Base-by-base conservation (phyloP, 2,113 vertebrate genomes). In the Xyrauchen texanus region DNA sequence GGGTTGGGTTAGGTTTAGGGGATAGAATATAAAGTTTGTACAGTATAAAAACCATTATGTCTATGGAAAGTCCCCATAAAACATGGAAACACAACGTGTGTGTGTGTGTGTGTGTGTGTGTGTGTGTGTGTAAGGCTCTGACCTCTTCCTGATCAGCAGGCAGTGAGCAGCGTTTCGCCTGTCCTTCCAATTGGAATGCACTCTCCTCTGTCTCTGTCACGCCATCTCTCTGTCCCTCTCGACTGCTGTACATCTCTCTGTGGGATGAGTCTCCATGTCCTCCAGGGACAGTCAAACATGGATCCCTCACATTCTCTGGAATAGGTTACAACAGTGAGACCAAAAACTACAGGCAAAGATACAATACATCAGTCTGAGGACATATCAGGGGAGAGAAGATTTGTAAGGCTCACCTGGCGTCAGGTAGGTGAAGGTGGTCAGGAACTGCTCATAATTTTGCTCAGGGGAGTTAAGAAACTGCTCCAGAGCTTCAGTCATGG, bases 391-490 rank as follows among this genome's bases (percentile, higher is more conserved):
- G 7, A 51, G 57, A 64, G 13, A 49, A 15, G 34, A 47, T 46
- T 45, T 57, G 8, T 45, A 66, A 3, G 15, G 44, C 76, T 78
- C 51, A 76, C 70, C 83, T 81, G 66, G 49, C 47, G 79, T 91
- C 81, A 92, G 87, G 78, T 88, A 76, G 74, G 88, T 91, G 82
- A 94, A 94, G 46, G 88, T 92, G 76, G 85, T 90, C 72, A 90
- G 80, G 85, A 94, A 94, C 74, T 92, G 90, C 82, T 93, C 88
- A 8, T 93, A 93, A 2, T 94, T 91, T 89, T 94, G 93, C 15
- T 95, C 92, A 45, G 89, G 90, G 79, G 92, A 90, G 46, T 85
- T 85, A 76, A 91, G 80, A 86, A 94, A 92, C 49, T 84, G 89
- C 87, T 93, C 89, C 65, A 90, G 86, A 79, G 92, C 86, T 76